Percentiles rank a stretch among this genome's conserved stretches.
These are phyloP conservation scores for Characodon lateralis DNA, from an alignment of 2,797 vertebrate genomes.

Conservation along the genomic window DNA sequence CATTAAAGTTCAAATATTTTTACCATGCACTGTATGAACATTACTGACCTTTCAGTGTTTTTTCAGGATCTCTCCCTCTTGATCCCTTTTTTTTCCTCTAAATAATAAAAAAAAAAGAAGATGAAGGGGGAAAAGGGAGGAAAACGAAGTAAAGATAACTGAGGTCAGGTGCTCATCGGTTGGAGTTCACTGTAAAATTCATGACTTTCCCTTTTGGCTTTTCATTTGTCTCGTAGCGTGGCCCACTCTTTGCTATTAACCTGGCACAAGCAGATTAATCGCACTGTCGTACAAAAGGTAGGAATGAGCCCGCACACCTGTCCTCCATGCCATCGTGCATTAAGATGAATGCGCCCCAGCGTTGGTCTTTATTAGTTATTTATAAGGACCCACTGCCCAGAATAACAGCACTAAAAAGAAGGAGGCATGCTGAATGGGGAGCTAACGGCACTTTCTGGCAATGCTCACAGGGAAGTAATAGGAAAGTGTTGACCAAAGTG, in stretches of 20 bases:
- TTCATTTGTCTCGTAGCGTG: constrained; percentile 64
- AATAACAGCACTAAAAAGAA: constrained; percentile 68
- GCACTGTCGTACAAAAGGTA: constrained; percentile 53
- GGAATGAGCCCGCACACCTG: constrained; percentile 65
- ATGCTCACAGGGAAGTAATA: constrained; percentile 9
- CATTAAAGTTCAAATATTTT: neutral
- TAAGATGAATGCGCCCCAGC: constrained; percentile 72
- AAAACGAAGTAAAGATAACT: constrained; percentile 32
- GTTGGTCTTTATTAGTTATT: constrained; percentile 75
- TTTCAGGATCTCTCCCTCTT: constrained; percentile 35
- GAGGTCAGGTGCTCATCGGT: constrained; percentile 53
- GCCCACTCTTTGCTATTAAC: constrained; percentile 59
- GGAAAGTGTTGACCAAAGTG: constrained; percentile 41
- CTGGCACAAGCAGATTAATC: constrained; percentile 75
- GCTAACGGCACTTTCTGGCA: constrained; percentile 23
- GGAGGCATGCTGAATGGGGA: constrained; percentile 20
- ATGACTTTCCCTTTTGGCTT: constrained; percentile 75
- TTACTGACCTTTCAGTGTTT: constrained; percentile 54
- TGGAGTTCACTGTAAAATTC: constrained; percentile 74
- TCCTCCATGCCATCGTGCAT: constrained; percentile 63
- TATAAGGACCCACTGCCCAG: constrained; percentile 68
- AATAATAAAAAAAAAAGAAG: neutral
- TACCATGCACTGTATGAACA: constrained; percentile 1
- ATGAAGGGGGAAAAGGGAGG: neutral
- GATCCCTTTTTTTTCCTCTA: constrained; percentile 10